Evolutionary conservation across 2,797 vertebrate species (phyloP).

Genomic region (Euphonia xanthogaster): DNA sequence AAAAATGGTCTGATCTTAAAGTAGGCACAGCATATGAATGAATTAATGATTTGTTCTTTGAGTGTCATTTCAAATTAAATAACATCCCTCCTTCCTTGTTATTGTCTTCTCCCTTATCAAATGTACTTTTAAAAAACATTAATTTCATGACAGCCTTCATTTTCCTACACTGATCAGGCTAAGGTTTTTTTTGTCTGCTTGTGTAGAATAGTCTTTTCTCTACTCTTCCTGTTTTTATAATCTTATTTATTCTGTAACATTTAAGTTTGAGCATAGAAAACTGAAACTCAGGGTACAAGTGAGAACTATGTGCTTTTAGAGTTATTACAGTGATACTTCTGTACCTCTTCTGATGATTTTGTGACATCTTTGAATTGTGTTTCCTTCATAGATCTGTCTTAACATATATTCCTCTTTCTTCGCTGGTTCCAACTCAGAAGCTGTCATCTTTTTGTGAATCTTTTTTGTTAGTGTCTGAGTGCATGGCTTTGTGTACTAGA

Average conservation of each 20-base stretch:
- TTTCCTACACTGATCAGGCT: neutral
- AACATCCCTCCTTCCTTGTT: neutral
- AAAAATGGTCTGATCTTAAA: neutral
- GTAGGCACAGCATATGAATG: neutral
- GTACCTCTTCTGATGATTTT: neutral
- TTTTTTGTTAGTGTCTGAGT: neutral
- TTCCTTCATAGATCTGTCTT: neutral
- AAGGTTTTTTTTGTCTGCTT: neutral
- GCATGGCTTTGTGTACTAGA: neutral
- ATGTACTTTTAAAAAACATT: neutral
- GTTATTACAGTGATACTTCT: neutral
- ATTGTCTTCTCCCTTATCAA: neutral
- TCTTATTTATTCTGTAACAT: neutral
- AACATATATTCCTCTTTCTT: neutral
- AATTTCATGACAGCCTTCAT: neutral
- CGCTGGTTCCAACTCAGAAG: neutral
- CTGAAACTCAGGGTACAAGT: neutral
- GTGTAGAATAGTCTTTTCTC: neutral
- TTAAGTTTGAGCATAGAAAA: neutral
- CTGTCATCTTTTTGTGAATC: neutral
- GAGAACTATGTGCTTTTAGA: neutral
- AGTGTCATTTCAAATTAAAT: neutral
- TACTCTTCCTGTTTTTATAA: neutral
- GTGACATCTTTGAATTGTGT: neutral
- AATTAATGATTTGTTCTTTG: neutral